Conservation (phyloP, 1,140 invertebrate species). For the Hyphantria cunea region DNA sequence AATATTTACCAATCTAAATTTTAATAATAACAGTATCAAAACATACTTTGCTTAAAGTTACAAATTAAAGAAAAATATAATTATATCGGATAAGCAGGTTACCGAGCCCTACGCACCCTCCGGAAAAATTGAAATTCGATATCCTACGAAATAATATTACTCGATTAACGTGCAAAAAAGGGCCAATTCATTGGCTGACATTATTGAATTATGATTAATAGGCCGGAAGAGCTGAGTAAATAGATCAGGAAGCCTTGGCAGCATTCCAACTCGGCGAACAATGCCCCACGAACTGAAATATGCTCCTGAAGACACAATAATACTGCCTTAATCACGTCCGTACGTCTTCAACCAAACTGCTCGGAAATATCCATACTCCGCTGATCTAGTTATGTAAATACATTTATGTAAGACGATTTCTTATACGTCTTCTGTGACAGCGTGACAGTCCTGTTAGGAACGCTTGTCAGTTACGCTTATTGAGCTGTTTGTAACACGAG, state of each 20-base stretch:
- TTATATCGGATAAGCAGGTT: too few species aligned
- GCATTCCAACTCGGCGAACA: slow-evolving; percentile 25
- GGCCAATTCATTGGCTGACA: slow-evolving; percentile 25
- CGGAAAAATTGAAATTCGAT: background rate
- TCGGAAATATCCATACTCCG: slow-evolving; percentile 8
- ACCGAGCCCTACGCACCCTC: too few species aligned
- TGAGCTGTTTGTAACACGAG: slow-evolving; percentile 4
- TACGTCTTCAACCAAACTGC: slow-evolving; percentile 22
- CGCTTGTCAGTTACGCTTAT: slow-evolving; percentile 13
- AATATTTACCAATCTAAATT: too few species aligned
- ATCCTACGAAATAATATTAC: background rate
- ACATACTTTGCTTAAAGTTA: too few species aligned
- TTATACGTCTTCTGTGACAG: slow-evolving; percentile 16
- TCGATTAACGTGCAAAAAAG: slow-evolving; percentile 18
- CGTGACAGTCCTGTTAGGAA: slow-evolving; percentile 5
- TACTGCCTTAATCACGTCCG: slow-evolving; percentile 30
- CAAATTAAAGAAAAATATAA: too few species aligned
- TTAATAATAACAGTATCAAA: too few species aligned
- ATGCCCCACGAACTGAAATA: slow-evolving; percentile 28
- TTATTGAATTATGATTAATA: slow-evolving; percentile 34
- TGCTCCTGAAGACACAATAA: slow-evolving; percentile 33
- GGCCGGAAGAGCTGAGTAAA: slow-evolving; percentile 13
- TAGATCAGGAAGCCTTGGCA: slow-evolving; percentile 25
- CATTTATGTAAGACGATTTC: background rate
- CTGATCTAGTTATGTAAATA: slow-evolving; percentile 27